These are phyloP conservation scores for Cheilosia grossa DNA, from an alignment of 2,888 invertebrate genomes.

Conservation along the genomic window DNA sequence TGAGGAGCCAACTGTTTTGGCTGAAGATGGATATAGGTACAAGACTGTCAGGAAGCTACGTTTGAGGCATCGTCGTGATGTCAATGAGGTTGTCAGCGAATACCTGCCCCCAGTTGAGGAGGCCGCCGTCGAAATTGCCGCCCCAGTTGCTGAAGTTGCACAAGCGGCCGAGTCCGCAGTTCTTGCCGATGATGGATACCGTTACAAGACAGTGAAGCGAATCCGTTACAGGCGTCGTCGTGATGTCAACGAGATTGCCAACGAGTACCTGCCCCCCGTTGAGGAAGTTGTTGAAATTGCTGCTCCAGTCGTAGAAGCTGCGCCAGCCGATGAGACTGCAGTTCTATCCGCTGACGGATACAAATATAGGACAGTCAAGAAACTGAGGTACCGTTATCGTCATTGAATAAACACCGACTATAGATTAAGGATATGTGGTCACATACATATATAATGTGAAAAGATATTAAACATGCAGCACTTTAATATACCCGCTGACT, in stretches of 20 bases:
- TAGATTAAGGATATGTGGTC: not conserved
- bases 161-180: constrained; percentile 33
- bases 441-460: not conserved
- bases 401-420: constrained; percentile 14
- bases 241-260: constrained; percentile 77
- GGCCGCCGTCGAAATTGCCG: constrained; percentile 41
- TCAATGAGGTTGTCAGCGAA: constrained; percentile 77
- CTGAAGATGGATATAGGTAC: constrained; percentile 81
- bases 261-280: constrained; percentile 62
- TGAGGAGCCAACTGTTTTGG: constrained; percentile 67
- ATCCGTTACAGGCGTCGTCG: constrained; percentile 73
- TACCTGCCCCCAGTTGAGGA: constrained; percentile 75
- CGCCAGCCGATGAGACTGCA: constrained; percentile 39
- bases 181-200: constrained; percentile 68
- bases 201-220: constrained; percentile 66
- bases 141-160: constrained; percentile 37
- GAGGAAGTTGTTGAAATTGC: constrained; percentile 32
- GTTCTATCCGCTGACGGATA: constrained; percentile 64
- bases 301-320: constrained; percentile 42
- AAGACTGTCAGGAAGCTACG: constrained; percentile 79
- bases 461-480: too few relatives aligned
- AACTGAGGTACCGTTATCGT: constrained; percentile 53
- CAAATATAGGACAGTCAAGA: constrained; percentile 64
- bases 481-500: not conserved
- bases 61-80: constrained; percentile 79